Evolutionary conservation across 2,797 vertebrate genomes (phyloP).

Genomic region (Smutsia temminckii): DNA sequence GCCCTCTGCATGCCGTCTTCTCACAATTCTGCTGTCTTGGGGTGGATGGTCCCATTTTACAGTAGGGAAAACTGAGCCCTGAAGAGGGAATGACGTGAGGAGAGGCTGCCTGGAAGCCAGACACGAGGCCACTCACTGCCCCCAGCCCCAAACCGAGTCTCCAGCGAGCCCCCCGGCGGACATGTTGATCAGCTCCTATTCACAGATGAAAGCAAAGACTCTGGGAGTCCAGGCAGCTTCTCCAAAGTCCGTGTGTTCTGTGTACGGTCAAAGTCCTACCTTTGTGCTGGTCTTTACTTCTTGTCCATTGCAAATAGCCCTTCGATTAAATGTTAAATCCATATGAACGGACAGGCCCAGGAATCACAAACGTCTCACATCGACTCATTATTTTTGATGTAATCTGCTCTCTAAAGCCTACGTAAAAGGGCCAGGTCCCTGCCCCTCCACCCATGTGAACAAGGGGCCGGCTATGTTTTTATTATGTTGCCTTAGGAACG

Average conservation of each 20-base stretch:
- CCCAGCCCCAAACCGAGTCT: rapidly evolving
- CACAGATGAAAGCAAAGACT: not conserved
- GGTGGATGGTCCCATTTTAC: not conserved
- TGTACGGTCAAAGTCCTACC: rapidly evolving
- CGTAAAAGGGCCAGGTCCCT: rapidly evolving
- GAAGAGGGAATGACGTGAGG: rapidly evolving
- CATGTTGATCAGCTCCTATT: rapidly evolving
- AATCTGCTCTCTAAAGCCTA: not conserved
- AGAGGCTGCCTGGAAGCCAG: rapidly evolving
- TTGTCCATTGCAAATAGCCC: not conserved
- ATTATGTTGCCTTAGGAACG: not conserved
- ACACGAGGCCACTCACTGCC: rapidly evolving
- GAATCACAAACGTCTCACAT: rapidly evolving
- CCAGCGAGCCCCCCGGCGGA: rapidly evolving
- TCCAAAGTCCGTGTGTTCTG: not conserved
- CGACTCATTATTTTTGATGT: rapidly evolving
- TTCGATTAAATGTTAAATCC: rapidly evolving
- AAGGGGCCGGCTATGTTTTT: not conserved
- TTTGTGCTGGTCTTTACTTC: not conserved
- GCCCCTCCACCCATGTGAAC: rapidly evolving
- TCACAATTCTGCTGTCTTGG: rapidly evolving
- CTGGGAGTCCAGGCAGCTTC: rapidly evolving
- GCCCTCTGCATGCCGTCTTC: rapidly evolving
- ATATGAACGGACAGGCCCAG: rapidly evolving
- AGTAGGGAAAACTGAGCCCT: not conserved